These are phyloP conservation scores for Furcula furcula DNA, from an alignment of 2,888 invertebrate species.

Conservation along the genomic window DNA sequence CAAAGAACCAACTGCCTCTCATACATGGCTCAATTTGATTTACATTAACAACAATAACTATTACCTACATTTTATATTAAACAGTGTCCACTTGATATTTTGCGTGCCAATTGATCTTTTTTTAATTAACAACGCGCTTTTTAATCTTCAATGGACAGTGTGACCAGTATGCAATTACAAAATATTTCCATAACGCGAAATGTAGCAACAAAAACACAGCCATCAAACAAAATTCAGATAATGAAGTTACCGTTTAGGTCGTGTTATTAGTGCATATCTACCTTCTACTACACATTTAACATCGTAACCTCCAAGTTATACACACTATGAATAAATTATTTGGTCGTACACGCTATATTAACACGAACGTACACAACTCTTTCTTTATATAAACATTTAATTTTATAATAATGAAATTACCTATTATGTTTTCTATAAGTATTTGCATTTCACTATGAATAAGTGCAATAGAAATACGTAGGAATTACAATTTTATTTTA, in stretches of 20 bases:
- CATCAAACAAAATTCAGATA: conserved; percentile 30
- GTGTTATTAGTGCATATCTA: conserved; percentile 46
- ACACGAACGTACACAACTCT: conserved; percentile 63
- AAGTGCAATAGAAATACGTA: conserved; percentile 46
- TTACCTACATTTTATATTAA: neutral
- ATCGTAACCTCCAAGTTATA: conserved; percentile 39
- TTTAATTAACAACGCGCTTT: neutral
- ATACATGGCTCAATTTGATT: conserved; percentile 18
- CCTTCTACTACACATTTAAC: conserved; percentile 39
- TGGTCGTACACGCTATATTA: conserved; percentile 62
- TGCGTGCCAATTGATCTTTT: conserved; percentile 3
- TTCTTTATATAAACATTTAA: conserved; percentile 51
- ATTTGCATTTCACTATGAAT: conserved; percentile 46
- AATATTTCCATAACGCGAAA: conserved; percentile 31
- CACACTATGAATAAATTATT: conserved; percentile 46
- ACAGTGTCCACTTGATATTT: conserved; percentile 11
- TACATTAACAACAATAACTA: neutral
- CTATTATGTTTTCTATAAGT: conserved; percentile 44
- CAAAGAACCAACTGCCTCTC: conserved; percentile 36
- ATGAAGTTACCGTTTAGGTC: conserved; percentile 42
- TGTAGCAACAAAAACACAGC: conserved; percentile 50
- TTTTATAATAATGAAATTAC: conserved; percentile 40
- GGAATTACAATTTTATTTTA: conserved; percentile 22
- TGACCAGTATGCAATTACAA: conserved; percentile 27
- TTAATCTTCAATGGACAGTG: conserved; percentile 21